Evolutionary conservation across 2,888 invertebrate genomes (phyloP).

Genomic region (Synanthedon formicaeformis): DNA sequence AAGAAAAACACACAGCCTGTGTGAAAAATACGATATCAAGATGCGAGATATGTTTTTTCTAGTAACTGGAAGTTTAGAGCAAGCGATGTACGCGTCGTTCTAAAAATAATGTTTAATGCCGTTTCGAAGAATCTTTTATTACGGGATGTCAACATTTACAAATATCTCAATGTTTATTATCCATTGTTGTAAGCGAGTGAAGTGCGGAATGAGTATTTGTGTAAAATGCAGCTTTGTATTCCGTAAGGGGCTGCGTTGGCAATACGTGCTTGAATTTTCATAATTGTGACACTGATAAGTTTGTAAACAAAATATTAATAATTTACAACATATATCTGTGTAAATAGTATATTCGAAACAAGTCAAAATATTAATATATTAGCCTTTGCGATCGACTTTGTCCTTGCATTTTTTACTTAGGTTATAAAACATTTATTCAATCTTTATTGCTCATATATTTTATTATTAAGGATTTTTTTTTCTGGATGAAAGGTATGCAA

Average conservation of each 20-base stretch:
- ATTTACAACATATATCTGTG: too few relatives aligned
- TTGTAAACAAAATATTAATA: background rate
- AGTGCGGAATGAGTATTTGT: constrained; percentile 12
- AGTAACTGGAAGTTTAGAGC: background rate
- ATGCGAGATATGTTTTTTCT: background rate
- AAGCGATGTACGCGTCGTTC: constrained; percentile 10
- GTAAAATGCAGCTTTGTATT: constrained; percentile 19
- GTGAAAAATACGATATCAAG: too few relatives aligned
- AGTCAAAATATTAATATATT: too few relatives aligned
- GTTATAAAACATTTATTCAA: too few relatives aligned
- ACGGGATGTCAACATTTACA: constrained; percentile 23
- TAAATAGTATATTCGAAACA: too few relatives aligned
- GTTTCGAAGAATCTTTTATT: constrained; percentile 30
- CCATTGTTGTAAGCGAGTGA: constrained; percentile 29
- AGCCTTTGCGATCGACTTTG: too few relatives aligned
- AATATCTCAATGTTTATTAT: constrained; percentile 32
- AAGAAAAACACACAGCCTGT: too few relatives aligned
- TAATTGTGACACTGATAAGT: background rate
- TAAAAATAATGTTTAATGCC: constrained; percentile 16
- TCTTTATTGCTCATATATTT: too few relatives aligned
- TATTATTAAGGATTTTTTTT: too few relatives aligned
- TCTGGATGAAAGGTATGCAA: too few relatives aligned
- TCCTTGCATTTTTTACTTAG: too few relatives aligned
- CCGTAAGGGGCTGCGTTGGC: constrained; percentile 8
- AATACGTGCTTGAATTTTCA: background rate